These are phyloP conservation scores for Carpatolechia fugitivella DNA, from an alignment of 2,888 invertebrate genomes.

Conservation along the genomic window DNA sequence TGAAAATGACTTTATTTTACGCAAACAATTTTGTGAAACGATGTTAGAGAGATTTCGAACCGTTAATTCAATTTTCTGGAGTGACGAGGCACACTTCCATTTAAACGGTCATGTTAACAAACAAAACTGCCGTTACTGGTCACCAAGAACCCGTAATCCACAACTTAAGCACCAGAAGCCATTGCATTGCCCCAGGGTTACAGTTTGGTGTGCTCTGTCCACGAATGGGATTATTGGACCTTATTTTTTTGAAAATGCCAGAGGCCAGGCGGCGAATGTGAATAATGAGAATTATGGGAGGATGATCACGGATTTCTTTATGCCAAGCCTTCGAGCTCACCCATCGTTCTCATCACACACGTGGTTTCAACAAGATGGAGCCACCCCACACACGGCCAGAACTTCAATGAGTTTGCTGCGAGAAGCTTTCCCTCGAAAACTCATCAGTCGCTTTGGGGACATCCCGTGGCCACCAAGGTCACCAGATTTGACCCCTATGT, in stretches of 20 bases:
- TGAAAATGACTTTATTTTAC: constrained; percentile 10
- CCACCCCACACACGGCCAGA: constrained; percentile 21
- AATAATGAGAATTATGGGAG: constrained; percentile 13
- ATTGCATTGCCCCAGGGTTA: too few species aligned
- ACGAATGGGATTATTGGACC: background rate
- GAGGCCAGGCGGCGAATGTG: background rate
- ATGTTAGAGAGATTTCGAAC: constrained; percentile 22
- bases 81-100: constrained; percentile 35
- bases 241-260: constrained; percentile 7
- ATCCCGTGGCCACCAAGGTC: constrained; percentile 19
- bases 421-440: constrained; percentile 18
- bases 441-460: constrained; percentile 18
- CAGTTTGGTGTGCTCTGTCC: too few species aligned
- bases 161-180: background rate
- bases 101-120: constrained; percentile 16
- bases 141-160: background rate
- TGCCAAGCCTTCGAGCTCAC: constrained; percentile 19
- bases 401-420: constrained; percentile 13
- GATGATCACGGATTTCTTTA: constrained; percentile 19
- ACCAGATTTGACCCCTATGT: constrained; percentile 17
- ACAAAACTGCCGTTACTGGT: constrained; percentile 18
- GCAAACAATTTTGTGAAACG: constrained; percentile 17
- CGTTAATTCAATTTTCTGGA: constrained; percentile 16
- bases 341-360: constrained; percentile 13
- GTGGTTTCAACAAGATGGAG: constrained; percentile 21